Base-by-base conservation (phyloP, 2,797 vertebrate species). In the Parauchenoglanis punctatus region DNA sequence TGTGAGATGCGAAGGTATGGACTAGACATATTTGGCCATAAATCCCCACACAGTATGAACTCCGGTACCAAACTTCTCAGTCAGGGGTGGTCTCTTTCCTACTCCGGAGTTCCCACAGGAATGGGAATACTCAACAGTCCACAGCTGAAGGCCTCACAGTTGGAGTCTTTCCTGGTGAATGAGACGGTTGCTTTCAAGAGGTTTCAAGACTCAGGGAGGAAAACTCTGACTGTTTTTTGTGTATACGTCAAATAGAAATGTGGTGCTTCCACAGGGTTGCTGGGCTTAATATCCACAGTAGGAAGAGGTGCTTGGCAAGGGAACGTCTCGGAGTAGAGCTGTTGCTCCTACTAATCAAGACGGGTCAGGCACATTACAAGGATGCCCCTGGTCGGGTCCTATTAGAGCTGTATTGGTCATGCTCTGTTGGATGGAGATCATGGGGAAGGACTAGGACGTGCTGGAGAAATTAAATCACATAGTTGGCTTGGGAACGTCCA, bases 81-180 rank as follows among this genome's bases (percentile, higher is more conserved):
- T 65, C 59, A n/a, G 35, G 58, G 40, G 80, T 65, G 65, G 65
- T 83, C 65, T 83, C n/a, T 83, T 83, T 70, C 18, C 28, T 23
- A 49, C 3, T 49, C 40, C 7, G 2, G 40, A 65, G 28, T 80
- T 80, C 54, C 54, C 17, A 58, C 40, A 63, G 80, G 40, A 65
- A 13, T 65, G 40, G 31, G 63, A 70, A 83, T 68, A 52, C 46
- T 52, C 61, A 28, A 11, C n/a, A 81, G 78, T 63, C 23, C 35
- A 65, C 8, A 46, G 80, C 59, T 65, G 80, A 65, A 44, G 59
- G 80, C 40, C 59, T 65, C 25, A 65, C 81, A 83, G 49, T 68
- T 83, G 81, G 46, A 83, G 46, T 35, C 46, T 68, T 83, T 83
- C 25, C 49, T 68, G 63, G 46, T 83, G 28, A 68, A 65, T 1